Evolutionary conservation across 2,888 invertebrate species (phyloP), one percentile per base, ranked within the genome.

Genomic region (Malthinus seriepunctatus): DNA sequence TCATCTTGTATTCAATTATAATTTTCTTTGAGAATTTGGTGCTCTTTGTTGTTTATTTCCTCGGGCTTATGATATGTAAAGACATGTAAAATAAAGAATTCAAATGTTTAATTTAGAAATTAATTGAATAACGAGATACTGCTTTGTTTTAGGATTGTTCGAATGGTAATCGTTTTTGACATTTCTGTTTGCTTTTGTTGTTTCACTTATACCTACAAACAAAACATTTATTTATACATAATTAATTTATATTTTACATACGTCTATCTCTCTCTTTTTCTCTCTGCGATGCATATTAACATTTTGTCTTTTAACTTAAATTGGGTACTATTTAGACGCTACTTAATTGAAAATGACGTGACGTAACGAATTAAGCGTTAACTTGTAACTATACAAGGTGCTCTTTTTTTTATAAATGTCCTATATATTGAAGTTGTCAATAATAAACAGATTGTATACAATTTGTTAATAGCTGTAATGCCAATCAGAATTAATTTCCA

Each of bases 41-140:
- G 55, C 47, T 56, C 60, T 60, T 60, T 60, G 60, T 55, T 51
- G 48, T 60, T 42, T 49, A 50, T 56, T 60, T 51, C 60, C 55
- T 35, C 32, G 23, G 60, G 60, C 60, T 42, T 51, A 60, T 55
- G 55, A 60, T 56, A 51, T 42, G 39, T 42, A 42, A 54, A 60
- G 56, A 56, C 51, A 55, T 51, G 51, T 56, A 32, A 60, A 60
- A 52, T 56, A 56, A 60, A 60, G 60, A 60, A 60, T 51, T 51
- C 55, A 51, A 59, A 60, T 60, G 56, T 60, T 60, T 60, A 60
- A 60, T 60, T 60, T 60, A 47, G 38, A 49, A 60, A 60, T 56
- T 60, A 60, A 60, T 60, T 60, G 60, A 60, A 60, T 55, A 51
- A 45, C 31, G 45, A 45, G 55, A 51, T 45, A 38, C 31, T 31